Evolutionary conservation across 2,113 vertebrate species (phyloP).

Genomic region (Megaleporinus macrocephalus): DNA sequence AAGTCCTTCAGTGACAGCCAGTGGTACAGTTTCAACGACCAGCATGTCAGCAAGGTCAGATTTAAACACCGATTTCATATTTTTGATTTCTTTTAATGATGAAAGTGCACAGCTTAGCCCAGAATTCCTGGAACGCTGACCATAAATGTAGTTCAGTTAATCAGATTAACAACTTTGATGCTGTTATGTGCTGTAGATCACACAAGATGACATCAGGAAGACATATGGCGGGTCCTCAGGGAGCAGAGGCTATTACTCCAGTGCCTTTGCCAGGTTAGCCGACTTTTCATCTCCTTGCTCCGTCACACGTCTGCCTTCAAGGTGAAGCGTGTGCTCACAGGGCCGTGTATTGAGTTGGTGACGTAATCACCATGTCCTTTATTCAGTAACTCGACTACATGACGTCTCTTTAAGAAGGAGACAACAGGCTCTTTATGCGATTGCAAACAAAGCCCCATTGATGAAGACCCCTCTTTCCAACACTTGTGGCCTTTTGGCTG

Average conservation of each 20-base stretch:
- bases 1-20: conserved; percentile 96
- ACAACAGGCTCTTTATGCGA: conserved; percentile 31
- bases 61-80: neutral
- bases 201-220: conserved; percentile 98
- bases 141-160: neutral
- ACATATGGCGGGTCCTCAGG: conserved; percentile 96
- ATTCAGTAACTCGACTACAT: conserved; percentile 10
- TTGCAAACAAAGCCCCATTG: conserved; percentile 45
- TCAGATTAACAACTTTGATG: neutral
- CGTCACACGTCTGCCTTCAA: neutral
- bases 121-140: neutral
- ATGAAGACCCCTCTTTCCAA: neutral
- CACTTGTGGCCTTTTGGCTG: conserved; percentile 17
- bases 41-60: conserved; percentile 96
- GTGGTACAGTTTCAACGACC: conserved; percentile 99
- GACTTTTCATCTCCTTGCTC: neutral
- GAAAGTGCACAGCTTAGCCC: neutral
- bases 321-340: neutral
- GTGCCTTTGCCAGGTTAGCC: conserved; percentile 97
- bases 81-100: neutral
- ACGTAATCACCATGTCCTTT: conserved; percentile 16
- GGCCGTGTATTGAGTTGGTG: neutral
- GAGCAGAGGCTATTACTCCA: conserved; percentile 96
- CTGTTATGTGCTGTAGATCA: conserved; percentile 81
- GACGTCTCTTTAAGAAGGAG: conserved; percentile 13